Evolutionary conservation across 2,113 vertebrate species (phyloP), one percentile per base, ranked within the genome.

Genomic region (Callospermophilus lateralis): DNA sequence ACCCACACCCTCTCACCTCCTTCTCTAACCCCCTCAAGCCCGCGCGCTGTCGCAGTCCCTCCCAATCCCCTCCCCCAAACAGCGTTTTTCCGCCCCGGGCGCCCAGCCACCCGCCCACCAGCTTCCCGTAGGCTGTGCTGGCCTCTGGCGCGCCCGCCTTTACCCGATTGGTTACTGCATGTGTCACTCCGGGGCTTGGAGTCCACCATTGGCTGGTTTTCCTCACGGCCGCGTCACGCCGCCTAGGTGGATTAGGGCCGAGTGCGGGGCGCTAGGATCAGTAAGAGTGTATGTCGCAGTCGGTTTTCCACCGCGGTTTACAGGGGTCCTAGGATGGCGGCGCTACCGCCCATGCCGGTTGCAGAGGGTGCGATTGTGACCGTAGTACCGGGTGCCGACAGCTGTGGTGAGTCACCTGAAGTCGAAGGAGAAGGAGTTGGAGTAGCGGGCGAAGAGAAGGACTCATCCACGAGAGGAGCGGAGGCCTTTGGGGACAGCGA

Each of bases 401-500:
- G 94, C 90, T 70, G 20, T 3, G 94, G 48, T 6, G 53, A 67
- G 1, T 85, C 10, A 1, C 67, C 48, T 2, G 42, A 15, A 28
- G 48, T 45, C 19, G 95, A 84, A 73, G 95, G 72, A 63, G 55
- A 58, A 80, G 48, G 32, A 61, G 83, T 85, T 58, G 96, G 83
- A 51, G 58, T 95, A 0, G 79, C 6, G 13, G 88, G 53, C 30
- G 42, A 72, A 32, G 90, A 93, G 65, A 80, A 70, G 34, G 94
- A 58, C 76, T 89, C 10, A 7, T 68, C 32, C 28, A 22, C 37
- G 1, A 61, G 19, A 68, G 80, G 91, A 26, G 93, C 70, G 45
- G 96, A 45, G 98, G 98, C 84, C 34, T 24, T 2, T 97, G 97
- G 84, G 26, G 98, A 91, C 98, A 99, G 90, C 98, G 99, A 91